phyloP scores from a whole-genome alignment of 1,140 invertebrate genomes.

The Listronotus bonariensis region DNA sequence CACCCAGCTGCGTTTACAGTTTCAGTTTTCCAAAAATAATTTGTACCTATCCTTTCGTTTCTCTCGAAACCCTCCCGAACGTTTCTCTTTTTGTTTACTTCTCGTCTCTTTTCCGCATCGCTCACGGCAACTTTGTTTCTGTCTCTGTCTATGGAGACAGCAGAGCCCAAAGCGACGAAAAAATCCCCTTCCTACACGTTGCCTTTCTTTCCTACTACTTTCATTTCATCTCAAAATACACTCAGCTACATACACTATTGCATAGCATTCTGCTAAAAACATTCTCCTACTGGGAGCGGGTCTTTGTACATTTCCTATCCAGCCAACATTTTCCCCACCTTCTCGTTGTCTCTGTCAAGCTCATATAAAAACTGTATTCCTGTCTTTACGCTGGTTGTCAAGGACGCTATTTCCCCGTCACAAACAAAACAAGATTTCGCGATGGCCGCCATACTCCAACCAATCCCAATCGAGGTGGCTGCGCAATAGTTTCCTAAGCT shows the following conservation, averaged over 20 bases:
- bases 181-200: not conserved
- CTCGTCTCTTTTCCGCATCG: not conserved
- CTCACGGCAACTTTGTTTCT: not conserved
- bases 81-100: too few relatives aligned
- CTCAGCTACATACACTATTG: not conserved
- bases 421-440: conserved; percentile 11
- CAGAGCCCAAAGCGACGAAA: not conserved
- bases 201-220: conserved; percentile 4
- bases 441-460: conserved; percentile 30
- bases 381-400: not conserved
- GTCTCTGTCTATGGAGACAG: not conserved
- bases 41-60: too few relatives aligned
- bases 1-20: too few relatives aligned
- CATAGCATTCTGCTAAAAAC: not conserved
- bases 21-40: too few relatives aligned
- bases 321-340: not conserved
- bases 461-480: conserved; percentile 6
- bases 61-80: too few relatives aligned
- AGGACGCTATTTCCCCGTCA: not conserved
- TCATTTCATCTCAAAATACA: not conserved
- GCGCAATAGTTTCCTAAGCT: conserved; percentile 12
- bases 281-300: not conserved
- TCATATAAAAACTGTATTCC: not conserved
- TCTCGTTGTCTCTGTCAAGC: not conserved
- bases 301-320: not conserved